Conservation (phyloP, 2,797 vertebrate species). For the Eidolon dupreanum region DNA sequence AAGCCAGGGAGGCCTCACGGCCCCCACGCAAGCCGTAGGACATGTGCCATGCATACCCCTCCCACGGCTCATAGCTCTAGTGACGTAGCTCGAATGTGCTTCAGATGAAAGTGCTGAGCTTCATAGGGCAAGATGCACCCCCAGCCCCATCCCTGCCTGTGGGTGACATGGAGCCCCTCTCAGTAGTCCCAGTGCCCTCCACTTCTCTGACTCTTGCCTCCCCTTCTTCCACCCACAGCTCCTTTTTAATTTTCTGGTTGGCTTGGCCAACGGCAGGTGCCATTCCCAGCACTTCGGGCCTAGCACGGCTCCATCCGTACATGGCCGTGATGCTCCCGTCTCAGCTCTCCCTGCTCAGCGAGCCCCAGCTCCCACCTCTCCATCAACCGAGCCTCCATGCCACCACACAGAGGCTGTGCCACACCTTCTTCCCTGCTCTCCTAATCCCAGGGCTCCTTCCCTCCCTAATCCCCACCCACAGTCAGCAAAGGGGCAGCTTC, state of each 20-base stretch:
- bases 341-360: neutral
- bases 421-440: neutral
- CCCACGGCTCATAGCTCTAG: neutral
- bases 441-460: neutral
- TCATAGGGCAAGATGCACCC: neutral
- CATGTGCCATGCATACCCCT: fast-evolving
- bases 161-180: neutral
- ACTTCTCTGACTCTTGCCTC: neutral
- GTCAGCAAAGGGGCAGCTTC: neutral
- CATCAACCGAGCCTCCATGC: neutral
- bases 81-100: neutral
- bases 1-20: neutral
- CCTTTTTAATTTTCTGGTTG: conserved; percentile 76
- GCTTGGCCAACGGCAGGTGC: conserved; percentile 74
- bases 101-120: neutral
- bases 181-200: neutral
- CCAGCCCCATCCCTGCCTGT: neutral
- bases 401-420: neutral
- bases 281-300: conserved; percentile 50
- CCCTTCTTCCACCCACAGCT: neutral
- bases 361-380: neutral
- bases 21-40: neutral
- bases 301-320: neutral
- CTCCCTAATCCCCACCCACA: neutral
- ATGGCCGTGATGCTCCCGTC: neutral